phyloP scores from a whole-genome alignment of 2,888 invertebrate species.

The Sesamia inferens region DNA sequence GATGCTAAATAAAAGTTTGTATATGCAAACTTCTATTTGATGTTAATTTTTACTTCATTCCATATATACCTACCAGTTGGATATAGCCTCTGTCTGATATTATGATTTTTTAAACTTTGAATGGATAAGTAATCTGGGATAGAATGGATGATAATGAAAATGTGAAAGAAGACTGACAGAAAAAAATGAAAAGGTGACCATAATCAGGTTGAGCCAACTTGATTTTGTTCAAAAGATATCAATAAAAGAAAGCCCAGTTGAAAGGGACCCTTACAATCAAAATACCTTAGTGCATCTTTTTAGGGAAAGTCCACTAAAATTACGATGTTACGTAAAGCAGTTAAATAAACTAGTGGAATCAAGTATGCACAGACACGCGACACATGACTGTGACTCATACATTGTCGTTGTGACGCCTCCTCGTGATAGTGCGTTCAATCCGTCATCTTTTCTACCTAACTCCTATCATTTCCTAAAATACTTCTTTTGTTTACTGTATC shows the following conservation, averaged over 20 bases:
- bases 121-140: not conserved
- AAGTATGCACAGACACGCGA: constrained; percentile 22
- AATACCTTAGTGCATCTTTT: not conserved
- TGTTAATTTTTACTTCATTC: too few relatives aligned
- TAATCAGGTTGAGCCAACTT: too few relatives aligned
- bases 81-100: not conserved
- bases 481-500: not conserved
- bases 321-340: constrained; percentile 5
- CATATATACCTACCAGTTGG: too few relatives aligned
- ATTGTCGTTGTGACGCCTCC: constrained; percentile 31
- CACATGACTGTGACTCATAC: constrained; percentile 56
- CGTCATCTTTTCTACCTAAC: constrained; percentile 15
- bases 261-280: not conserved
- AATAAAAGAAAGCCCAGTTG: not conserved
- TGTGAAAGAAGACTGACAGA: not conserved
- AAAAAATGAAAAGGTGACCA: not conserved
- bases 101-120: not conserved
- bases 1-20: too few relatives aligned
- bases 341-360: constrained; percentile 30
- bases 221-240: not conserved
- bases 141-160: too few relatives aligned
- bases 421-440: constrained; percentile 30
- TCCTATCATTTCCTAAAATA: constrained; percentile 25
- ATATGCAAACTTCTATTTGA: too few relatives aligned
- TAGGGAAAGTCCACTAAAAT: not conserved